Base-by-base conservation (phyloP, 2,113 vertebrate species). In the Tachysurus vachellii region DNA sequence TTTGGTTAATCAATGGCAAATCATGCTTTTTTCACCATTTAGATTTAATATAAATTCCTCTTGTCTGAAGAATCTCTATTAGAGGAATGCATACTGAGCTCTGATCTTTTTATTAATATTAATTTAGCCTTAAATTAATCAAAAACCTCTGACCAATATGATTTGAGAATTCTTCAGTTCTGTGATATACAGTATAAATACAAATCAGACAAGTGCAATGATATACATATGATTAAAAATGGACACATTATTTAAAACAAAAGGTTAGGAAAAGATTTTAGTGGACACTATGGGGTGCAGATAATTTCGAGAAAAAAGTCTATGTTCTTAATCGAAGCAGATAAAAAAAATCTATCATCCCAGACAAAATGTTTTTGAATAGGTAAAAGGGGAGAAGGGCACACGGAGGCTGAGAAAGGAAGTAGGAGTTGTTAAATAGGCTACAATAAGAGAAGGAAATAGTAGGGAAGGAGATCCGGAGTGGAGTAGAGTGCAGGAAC, bases 401-500 rank as follows among this genome's bases (percentile, higher is more conserved):
- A 90, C 47, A 50, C 47, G 5, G n/a, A 62, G 71, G 50, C 31
- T 21, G 77, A 77, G 59, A 56, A 87, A 8, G 47, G 73, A 70
- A 70, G 76, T 61, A 81, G 86, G 90, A 59, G 80, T 50, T 87
- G 86, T 70, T 87, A 82, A 57, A 73, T 68, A 73, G 80, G 90
- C 90, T 89, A 85, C 54, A 36, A 26, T 61, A 85, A 87, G 42
- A 26, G 6, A 76, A 50, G 70, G 5, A 61, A 64, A 70, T 54
- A 61, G 64, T 71, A 77, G n/a, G 47, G 80, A 53, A 71, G 7
- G 21, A 44, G 79, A 16, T 82, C 47, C 91, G 91, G 93, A 91
- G 87, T 89, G 92, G 92, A 91, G 91, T 83, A 88, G 85, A 90
- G 91, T 82, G 89, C 85, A 90, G 91, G 91, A 89, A 17, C 16